These are phyloP conservation scores for Scaptomyza montana DNA, from an alignment of 1,140 invertebrate species.

Conservation along the genomic window DNA sequence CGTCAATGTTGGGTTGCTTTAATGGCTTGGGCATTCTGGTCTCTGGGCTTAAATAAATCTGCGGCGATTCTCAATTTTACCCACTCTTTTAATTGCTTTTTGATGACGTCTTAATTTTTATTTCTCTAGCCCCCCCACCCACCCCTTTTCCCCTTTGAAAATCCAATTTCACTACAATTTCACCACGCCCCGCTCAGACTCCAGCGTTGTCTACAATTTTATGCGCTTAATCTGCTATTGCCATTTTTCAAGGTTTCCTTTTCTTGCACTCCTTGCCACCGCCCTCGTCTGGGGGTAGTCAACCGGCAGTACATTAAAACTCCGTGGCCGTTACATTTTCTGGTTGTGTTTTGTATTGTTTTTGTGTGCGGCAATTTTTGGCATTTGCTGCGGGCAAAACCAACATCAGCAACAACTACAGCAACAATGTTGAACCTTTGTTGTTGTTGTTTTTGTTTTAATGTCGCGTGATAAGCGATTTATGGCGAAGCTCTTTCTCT, in stretches of 20 bases:
- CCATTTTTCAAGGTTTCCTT: constrained; percentile 61
- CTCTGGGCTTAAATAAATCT: constrained; percentile 74
- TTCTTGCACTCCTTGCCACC: constrained; percentile 18
- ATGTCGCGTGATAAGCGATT: constrained; percentile 81
- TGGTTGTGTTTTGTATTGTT: constrained; percentile 60
- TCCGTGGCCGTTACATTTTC: constrained; percentile 71
- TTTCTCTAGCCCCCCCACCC: constrained; percentile 40
- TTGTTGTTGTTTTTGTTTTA: constrained; percentile 71
- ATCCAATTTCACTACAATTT: constrained; percentile 61
- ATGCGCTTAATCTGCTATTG: constrained; percentile 81
- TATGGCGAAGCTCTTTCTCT: constrained; percentile 69
- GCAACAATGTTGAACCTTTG: constrained; percentile 47
- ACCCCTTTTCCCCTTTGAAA: constrained; percentile 8
- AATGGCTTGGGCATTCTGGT: constrained; percentile 35
- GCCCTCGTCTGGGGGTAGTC: background rate
- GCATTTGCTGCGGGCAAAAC: constrained; percentile 75
- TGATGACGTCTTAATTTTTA: constrained; percentile 82
- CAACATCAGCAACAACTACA: constrained; percentile 38
- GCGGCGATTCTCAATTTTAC: constrained; percentile 77
- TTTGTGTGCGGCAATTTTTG: constrained; percentile 80
- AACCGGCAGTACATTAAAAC: constrained; percentile 74
- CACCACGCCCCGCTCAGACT: background rate
- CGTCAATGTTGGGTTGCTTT: constrained; percentile 5
- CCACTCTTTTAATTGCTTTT: constrained; percentile 81
- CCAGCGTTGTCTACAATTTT: constrained; percentile 50